Conservation (phyloP, 2,888 invertebrate species). For the Drosophila flavopinicola region DNA sequence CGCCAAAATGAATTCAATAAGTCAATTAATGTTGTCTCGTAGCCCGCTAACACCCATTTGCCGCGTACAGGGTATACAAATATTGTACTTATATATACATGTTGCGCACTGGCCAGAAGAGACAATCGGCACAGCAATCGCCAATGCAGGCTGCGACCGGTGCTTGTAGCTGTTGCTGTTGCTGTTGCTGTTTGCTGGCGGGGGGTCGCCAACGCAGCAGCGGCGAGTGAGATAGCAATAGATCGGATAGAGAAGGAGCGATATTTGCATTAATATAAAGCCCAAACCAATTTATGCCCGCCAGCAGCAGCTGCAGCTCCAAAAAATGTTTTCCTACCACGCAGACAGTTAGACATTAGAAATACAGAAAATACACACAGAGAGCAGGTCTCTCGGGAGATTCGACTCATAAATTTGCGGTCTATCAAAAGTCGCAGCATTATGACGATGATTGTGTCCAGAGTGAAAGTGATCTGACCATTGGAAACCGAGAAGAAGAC, state of each 20-base stretch:
- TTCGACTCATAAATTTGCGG: conserved; percentile 35
- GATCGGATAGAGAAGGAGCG: conserved; percentile 16
- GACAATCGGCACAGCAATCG: conserved; percentile 61
- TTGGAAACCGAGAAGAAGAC: conserved; percentile 24
- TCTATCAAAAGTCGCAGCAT: conserved; percentile 21
- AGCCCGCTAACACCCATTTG: background rate
- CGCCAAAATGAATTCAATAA: too few species aligned
- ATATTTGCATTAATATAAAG: conserved; percentile 81
- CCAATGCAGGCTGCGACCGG: conserved; percentile 30
- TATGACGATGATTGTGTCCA: conserved; percentile 26
- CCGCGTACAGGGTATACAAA: conserved; percentile 19
- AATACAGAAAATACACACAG: background rate
- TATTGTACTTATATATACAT: conserved; percentile 37
- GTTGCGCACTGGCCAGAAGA: conserved; percentile 30
- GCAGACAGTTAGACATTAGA: conserved; percentile 22
- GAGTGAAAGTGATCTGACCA: conserved; percentile 53
- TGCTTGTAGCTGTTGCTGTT: conserved; percentile 5
- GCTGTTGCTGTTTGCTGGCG: conserved; percentile 43
- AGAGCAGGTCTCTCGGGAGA: background rate
- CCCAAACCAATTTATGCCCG: conserved; percentile 76
- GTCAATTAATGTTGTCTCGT: too few species aligned
- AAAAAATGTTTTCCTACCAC: conserved; percentile 37
- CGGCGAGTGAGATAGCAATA: too few species aligned
- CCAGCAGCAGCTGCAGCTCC: conserved; percentile 58
- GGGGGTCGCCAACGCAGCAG: conserved; percentile 71